phyloP scores from a whole-genome alignment of 2,888 invertebrate species.

The Crepidodera aurea region DNA sequence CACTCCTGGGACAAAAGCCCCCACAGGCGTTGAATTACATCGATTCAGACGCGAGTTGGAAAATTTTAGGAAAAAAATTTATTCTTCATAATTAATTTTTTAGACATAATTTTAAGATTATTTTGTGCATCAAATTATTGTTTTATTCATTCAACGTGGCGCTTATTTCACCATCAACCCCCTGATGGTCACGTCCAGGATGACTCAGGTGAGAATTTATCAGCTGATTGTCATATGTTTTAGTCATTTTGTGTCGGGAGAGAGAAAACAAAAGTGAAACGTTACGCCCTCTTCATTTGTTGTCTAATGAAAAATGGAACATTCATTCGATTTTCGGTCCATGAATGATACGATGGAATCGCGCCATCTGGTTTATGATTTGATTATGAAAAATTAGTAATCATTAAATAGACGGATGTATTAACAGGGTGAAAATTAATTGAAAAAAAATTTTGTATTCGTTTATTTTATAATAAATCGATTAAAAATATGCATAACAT shows the following conservation, averaged over 20 bases:
- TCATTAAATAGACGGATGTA: neutral
- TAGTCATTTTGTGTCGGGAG: conserved; percentile 31
- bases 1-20: no score
- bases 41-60: no score
- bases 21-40: no score
- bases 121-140: no score
- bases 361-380: conserved; percentile 42
- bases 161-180: no score
- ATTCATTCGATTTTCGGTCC: conserved; percentile 27
- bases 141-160: no score
- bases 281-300: conserved; percentile 37
- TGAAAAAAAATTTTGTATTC: no score
- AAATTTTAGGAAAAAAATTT: no score
- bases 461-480: no score
- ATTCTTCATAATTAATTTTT: no score
- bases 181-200: conserved; percentile 17
- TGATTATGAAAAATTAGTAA: conserved; percentile 1
- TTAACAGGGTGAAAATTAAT: neutral
- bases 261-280: conserved; percentile 33
- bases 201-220: conserved; percentile 47
- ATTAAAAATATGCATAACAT: no score
- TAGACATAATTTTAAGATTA: no score
- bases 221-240: conserved; percentile 46
- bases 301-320: conserved; percentile 44
- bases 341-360: conserved; percentile 26